Base-by-base conservation (phyloP, 2,888 invertebrate genomes). In the Eristalis pertinax region DNA sequence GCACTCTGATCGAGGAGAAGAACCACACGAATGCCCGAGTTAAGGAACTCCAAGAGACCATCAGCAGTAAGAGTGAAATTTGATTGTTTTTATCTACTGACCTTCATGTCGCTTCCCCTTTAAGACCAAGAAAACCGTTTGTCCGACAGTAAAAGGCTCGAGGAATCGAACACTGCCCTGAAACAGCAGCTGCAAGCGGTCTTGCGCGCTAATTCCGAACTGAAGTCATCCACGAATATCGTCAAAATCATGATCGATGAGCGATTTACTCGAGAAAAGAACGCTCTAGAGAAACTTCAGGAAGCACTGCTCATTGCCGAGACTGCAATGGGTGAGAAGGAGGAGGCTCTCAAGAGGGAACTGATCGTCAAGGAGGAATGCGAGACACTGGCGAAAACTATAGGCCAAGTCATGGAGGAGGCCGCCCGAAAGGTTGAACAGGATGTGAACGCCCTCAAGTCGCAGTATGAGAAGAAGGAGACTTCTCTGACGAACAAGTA, bases 261-360 rank as follows among this genome's bases (percentile, higher is more conserved):
- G 74, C 89, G 94, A 43, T 91, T 92, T 15, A 91, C 91, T 10
- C 94, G 94, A 63, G 94, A 94, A 85, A 91, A 91, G 22, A 93
- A 94, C 83, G 94, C 94, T 2, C 93, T 94, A 89, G 90, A 90
- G 8, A 95, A 95, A 90, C 94, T 95, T 2, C 93, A 93, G 7
- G 95, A 95, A 90, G 94, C 95, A 1, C 90, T 95, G 38, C 92
- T 93, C 43, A 89, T 95, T 0, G 94, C 94, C 32, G 95, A 95
- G 89, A 89, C 90, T 2, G 95, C 95, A 0, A 93, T 95, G 4
- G 91, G 91, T n/a, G 95, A 95, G 89, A 95, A 95, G 90, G 94
- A 94, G 80, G 92, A 93, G 2, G 94, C 94, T 4, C 89, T 94
- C 8, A 92, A 93, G 83, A 92, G 94, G 35, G 95, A 95, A 90